These are phyloP conservation scores for Rhogogaster chlorosoma DNA, from an alignment of 2,888 invertebrate species.

Conservation along the genomic window DNA sequence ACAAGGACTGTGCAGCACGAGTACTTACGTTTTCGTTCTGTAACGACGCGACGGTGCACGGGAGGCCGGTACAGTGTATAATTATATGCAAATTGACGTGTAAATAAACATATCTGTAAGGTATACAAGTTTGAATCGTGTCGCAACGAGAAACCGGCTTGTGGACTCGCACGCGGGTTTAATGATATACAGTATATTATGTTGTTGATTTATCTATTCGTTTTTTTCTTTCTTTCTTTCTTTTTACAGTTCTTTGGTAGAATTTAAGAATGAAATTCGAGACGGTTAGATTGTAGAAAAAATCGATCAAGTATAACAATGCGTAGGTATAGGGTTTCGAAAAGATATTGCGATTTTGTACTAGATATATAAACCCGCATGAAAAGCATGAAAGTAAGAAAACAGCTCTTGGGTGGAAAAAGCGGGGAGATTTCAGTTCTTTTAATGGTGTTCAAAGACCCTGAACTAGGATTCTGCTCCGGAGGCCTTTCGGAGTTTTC, in stretches of 20 bases:
- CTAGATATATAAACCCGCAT: neutral
- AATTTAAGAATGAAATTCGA: constrained; percentile 16
- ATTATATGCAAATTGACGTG: constrained; percentile 45
- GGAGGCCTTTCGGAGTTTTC: constrained; percentile 37
- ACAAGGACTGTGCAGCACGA: constrained; percentile 39
- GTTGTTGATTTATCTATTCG: constrained; percentile 7
- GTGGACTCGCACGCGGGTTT: constrained; percentile 3
- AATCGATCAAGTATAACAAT: constrained; percentile 22
- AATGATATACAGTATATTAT: neutral
- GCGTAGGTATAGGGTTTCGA: neutral
- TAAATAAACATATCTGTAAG: constrained; percentile 41
- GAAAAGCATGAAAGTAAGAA: constrained; percentile 1
- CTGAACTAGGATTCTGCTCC: constrained; percentile 43
- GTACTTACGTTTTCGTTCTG: constrained; percentile 35
- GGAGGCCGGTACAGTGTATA: constrained; percentile 31
- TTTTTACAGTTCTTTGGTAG: constrained; percentile 2
- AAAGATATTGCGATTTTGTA: constrained; percentile 6
- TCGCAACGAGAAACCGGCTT: constrained; percentile 26
- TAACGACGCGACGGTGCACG: constrained; percentile 28
- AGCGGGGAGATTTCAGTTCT: constrained; percentile 24
- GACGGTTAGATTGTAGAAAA: neutral
- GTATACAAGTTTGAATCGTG: constrained; percentile 42
- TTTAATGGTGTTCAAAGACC: constrained; percentile 37
- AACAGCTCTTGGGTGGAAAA: neutral
- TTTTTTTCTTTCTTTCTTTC: neutral